Conservation (phyloP, 2,113 vertebrate species). For the Bambusicola thoracicus region DNA sequence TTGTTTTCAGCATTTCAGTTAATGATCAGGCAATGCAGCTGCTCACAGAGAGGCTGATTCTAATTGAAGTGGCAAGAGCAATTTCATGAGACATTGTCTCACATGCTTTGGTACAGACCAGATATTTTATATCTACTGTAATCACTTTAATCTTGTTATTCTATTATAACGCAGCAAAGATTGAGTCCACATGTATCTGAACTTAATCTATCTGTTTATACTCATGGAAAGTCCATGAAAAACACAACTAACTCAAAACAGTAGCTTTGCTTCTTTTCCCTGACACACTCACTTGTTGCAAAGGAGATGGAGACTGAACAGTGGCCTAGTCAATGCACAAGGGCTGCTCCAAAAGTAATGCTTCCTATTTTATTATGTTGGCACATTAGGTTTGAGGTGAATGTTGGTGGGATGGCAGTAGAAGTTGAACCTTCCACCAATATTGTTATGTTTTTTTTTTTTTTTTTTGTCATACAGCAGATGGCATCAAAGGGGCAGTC, state of each 20-base stretch:
- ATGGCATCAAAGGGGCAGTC: too few species aligned
- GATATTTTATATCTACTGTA: not conserved
- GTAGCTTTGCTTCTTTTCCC: not conserved
- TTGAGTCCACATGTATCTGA: not conserved
- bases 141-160: constrained; percentile 2
- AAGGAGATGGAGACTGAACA: not conserved
- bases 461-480: too few species aligned
- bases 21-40: not conserved
- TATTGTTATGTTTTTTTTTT: too few species aligned
- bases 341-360: too few species aligned
- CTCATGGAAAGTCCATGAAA: not conserved
- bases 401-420: too few species aligned
- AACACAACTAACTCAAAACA: not conserved
- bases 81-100: not conserved
- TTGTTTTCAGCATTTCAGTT: not conserved
- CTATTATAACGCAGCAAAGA: not conserved
- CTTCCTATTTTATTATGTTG: too few species aligned
- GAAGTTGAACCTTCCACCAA: too few species aligned
- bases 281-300: not conserved
- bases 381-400: too few species aligned
- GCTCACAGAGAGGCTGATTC: not conserved
- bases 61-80: not conserved
- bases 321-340: too few species aligned
- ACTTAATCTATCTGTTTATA: not conserved
- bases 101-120: not conserved